phyloP scores from a whole-genome alignment of 2,113 vertebrate species.

The Psammodynastes pulverulentus region DNA sequence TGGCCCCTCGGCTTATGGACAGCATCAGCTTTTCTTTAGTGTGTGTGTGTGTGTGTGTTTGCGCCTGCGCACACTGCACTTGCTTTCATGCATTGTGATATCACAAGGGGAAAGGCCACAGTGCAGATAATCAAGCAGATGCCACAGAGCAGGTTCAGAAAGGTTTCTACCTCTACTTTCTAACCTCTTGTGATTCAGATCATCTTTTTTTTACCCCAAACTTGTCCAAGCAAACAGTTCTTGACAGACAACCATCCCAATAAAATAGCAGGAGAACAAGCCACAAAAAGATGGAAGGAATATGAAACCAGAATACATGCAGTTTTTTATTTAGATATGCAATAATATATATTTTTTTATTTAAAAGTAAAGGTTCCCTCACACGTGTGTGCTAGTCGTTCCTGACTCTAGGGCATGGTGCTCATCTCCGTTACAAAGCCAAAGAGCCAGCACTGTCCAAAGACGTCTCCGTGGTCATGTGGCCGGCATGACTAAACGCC shows the following conservation, averaged over 20 bases:
- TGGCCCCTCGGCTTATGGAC: constrained; percentile 17
- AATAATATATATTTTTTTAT: constrained; percentile 14
- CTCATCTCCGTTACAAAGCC: no score
- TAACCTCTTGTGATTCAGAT: constrained; percentile 14
- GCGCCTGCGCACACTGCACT: background rate
- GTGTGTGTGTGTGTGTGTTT: constrained; percentile 1
- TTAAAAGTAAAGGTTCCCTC: no score
- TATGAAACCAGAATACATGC: background rate
- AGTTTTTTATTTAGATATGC: background rate
- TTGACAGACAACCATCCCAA: background rate
- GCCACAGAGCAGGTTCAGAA: constrained; percentile 34
- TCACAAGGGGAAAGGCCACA: background rate
- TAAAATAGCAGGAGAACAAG: background rate
- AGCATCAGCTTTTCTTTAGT: constrained; percentile 27
- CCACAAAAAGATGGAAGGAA: background rate
- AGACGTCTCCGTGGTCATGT: no score
- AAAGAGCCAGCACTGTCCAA: no score
- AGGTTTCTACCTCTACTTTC: background rate
- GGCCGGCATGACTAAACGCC: no score
- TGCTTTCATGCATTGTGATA: constrained; percentile 5
- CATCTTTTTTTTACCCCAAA: background rate
- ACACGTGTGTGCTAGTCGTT: no score
- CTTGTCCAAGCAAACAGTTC: constrained; percentile 12
- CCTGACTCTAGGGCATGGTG: no score
- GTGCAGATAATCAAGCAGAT: constrained; percentile 41